A percentile compares a stretch with the other conserved stretches of the same genome.
Conservation (phyloP, 1,140 invertebrate genomes). For the Rhagoletis pomonella region DNA sequence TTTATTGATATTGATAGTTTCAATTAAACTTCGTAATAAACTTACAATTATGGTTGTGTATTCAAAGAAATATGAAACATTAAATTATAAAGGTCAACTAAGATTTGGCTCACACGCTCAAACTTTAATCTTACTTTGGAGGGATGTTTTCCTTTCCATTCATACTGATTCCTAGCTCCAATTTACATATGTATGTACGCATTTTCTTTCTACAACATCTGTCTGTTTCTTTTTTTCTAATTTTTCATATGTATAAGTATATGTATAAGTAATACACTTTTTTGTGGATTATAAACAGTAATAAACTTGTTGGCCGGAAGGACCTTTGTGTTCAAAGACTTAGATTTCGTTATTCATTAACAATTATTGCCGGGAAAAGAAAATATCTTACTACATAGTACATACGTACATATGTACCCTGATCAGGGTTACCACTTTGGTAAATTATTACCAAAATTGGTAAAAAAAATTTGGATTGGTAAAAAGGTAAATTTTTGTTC, state of each 20-base stretch:
- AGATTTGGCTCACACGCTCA: not conserved
- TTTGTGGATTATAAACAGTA: not conserved
- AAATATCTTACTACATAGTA: too few relatives aligned
- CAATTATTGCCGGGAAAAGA: too few relatives aligned
- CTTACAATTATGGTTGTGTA: constrained; percentile 22
- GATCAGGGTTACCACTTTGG: too few relatives aligned
- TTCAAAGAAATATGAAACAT: constrained; percentile 25
- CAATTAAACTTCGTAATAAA: constrained; percentile 50
- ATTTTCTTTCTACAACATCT: too few relatives aligned
- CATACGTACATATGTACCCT: too few relatives aligned
- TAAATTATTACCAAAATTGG: too few relatives aligned
- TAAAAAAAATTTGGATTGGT: too few relatives aligned
- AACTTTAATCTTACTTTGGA: not conserved
- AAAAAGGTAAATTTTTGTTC: too few relatives aligned
- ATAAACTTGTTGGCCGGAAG: not conserved
- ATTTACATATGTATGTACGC: not conserved
- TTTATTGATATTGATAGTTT: constrained; percentile 40
- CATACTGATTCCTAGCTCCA: constrained; percentile 24
- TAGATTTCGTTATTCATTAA: too few relatives aligned
- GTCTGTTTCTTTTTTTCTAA: not conserved
- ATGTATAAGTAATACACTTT: not conserved
- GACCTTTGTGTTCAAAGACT: not conserved
- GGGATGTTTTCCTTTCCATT: not conserved
- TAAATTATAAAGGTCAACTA: not conserved
- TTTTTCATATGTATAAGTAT: not conserved